phyloP scores from a whole-genome alignment of 2,113 vertebrate species.

The Brachyistius frenatus region DNA sequence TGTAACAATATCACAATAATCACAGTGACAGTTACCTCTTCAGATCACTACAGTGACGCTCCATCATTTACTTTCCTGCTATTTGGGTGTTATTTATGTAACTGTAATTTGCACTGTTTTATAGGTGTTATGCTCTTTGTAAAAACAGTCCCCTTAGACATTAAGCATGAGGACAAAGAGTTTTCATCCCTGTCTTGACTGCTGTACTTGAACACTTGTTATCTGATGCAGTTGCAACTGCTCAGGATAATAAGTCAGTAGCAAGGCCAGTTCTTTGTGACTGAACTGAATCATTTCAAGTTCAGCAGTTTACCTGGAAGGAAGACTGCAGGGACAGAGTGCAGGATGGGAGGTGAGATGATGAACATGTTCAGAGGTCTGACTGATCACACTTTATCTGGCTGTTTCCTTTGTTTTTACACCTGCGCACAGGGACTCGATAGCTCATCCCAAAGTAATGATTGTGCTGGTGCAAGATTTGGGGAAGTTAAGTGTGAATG shows the following conservation, averaged over 20 bases:
- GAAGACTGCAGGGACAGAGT: not conserved
- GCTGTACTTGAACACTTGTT: too few species aligned
- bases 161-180: too few species aligned
- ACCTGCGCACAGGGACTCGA: slow-evolving; percentile 15
- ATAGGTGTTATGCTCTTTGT: too few species aligned
- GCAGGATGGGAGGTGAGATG: not conserved
- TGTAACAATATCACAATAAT: too few species aligned
- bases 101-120: too few species aligned
- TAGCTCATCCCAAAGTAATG: slow-evolving; percentile 40
- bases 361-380: not conserved
- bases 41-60: too few species aligned
- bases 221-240: too few species aligned
- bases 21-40: too few species aligned
- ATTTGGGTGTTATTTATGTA: too few species aligned
- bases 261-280: not conserved
- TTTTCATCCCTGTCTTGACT: too few species aligned
- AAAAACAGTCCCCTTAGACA: too few species aligned
- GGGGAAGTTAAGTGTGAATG: slow-evolving; percentile 24
- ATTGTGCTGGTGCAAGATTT: slow-evolving; percentile 13
- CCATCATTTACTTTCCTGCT: too few species aligned
- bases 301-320: not conserved
- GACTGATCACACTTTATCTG: slow-evolving; percentile 6
- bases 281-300: not conserved
- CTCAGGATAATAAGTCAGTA: not conserved
- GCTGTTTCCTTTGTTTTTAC: slow-evolving; percentile 23